phyloP scores from a whole-genome alignment of 92 coral and sea anemone genomes.

The Zoanthus sociatus region DNA sequence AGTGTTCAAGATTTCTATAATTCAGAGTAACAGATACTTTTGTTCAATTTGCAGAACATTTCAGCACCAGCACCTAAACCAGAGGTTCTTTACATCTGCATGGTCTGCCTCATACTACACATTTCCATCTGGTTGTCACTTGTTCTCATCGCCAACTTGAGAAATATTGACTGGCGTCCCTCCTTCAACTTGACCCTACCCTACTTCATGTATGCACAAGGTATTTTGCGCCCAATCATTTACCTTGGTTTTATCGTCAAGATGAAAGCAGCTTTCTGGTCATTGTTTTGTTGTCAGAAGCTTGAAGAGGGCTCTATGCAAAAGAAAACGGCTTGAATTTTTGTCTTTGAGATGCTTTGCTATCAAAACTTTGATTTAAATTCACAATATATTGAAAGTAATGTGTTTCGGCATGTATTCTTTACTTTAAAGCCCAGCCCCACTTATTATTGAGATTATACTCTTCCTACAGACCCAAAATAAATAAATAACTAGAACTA shows the following conservation, averaged over 20 bases:
- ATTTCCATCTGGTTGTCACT: constrained; percentile 17
- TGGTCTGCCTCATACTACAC: constrained; percentile 24
- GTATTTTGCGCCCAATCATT: constrained; percentile 18
- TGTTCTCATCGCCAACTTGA: not conserved
- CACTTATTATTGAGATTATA: too few species aligned
- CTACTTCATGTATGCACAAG: constrained; percentile 41
- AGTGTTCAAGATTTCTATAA: too few species aligned
- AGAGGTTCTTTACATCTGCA: constrained; percentile 5
- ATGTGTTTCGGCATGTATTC: too few species aligned
- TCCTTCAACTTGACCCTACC: not conserved
- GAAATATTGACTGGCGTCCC: not conserved
- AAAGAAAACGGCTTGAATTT: not conserved
- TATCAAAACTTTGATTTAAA: not conserved
- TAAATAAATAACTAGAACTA: too few species aligned
- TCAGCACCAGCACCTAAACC: not conserved
- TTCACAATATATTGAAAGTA: too few species aligned
- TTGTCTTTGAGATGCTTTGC: not conserved
- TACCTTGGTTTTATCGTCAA: constrained; percentile 10
- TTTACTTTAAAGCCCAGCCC: too few species aligned
- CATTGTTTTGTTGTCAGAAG: constrained; percentile 6
- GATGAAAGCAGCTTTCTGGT: constrained; percentile 1
- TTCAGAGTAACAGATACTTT: not conserved
- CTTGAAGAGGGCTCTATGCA: not conserved
- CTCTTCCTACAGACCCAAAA: too few species aligned
- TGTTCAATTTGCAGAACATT: not conserved